Conservation (phyloP, 2,797 vertebrate species). For the Kryptolebias ocellatus region DNA sequence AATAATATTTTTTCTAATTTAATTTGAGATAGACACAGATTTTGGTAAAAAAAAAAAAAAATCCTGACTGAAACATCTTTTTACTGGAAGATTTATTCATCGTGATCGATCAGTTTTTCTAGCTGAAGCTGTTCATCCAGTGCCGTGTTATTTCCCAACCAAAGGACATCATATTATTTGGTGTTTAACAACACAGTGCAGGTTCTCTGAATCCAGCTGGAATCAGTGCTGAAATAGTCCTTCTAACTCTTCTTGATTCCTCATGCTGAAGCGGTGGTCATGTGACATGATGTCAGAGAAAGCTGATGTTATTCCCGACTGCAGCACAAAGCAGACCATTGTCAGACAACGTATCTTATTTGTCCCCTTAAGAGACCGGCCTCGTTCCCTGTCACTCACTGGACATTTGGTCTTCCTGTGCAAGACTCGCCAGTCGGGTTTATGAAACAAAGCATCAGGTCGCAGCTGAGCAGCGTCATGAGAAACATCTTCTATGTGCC, state of each 20-base stretch:
- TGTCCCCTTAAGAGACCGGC: conserved; percentile 39
- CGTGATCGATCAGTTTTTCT: too few species aligned
- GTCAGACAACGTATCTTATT: conserved; percentile 47
- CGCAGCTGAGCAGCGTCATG: background rate
- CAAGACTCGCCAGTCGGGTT: conserved; percentile 8
- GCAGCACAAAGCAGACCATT: conserved; percentile 70
- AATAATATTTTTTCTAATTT: too few species aligned
- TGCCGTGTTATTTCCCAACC: too few species aligned
- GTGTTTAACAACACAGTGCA: too few species aligned
- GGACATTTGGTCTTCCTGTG: conserved; percentile 22
- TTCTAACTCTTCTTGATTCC: conserved; percentile 47
- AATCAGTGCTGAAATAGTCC: too few species aligned
- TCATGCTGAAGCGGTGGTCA: conserved; percentile 56
- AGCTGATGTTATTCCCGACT: conserved; percentile 53
- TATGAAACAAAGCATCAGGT: background rate
- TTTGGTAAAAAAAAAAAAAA: too few species aligned
- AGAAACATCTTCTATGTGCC: conserved; percentile 5
- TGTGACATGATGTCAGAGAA: conserved; percentile 74
- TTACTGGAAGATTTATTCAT: too few species aligned
- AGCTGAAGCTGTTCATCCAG: too few species aligned
- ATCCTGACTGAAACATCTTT: too few species aligned
- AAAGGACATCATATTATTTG: too few species aligned
- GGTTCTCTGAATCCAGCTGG: too few species aligned
- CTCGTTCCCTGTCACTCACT: conserved; percentile 44
- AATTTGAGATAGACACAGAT: too few species aligned